These are phyloP conservation scores for Spodoptera exigua DNA, from an alignment of 2,888 invertebrate genomes.

Conservation along the genomic window DNA sequence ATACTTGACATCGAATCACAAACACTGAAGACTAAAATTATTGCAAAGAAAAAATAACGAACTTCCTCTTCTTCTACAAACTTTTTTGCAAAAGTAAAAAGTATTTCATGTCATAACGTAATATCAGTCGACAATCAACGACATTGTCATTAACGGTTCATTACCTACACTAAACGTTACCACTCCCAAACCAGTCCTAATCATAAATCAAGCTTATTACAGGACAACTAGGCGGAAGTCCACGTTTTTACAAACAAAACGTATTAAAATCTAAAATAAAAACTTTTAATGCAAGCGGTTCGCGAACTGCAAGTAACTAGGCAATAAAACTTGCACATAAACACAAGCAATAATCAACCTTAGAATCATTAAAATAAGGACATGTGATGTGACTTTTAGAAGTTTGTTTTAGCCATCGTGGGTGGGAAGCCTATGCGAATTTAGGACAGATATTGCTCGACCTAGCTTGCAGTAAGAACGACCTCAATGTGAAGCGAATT, in stretches of 20 bases:
- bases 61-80: neutral
- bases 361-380: conserved; percentile 26
- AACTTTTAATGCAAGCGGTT: conserved; percentile 47
- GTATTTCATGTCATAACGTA: conserved; percentile 30
- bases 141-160: conserved; percentile 33
- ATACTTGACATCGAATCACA: neutral
- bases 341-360: conserved; percentile 31
- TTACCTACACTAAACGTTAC: conserved; percentile 24
- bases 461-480: conserved; percentile 66
- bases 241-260: conserved; percentile 56
- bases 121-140: conserved; percentile 11
- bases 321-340: conserved; percentile 24
- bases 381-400: conserved; percentile 12
- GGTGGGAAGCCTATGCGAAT: conserved; percentile 62
- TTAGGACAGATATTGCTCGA: conserved; percentile 67
- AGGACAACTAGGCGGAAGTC: conserved; percentile 46
- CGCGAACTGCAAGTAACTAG: conserved; percentile 49
- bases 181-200: conserved; percentile 44
- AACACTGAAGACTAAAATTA: neutral
- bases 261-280: conserved; percentile 59
- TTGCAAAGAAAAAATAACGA: conserved; percentile 10
- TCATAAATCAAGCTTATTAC: conserved; percentile 55
- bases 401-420: conserved; percentile 47
- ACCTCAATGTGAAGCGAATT: conserved; percentile 67
- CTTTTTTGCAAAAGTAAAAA: conserved; percentile 22